phyloP scores from a whole-genome alignment of 1,140 invertebrate genomes.

The Drosophila athabasca region DNA sequence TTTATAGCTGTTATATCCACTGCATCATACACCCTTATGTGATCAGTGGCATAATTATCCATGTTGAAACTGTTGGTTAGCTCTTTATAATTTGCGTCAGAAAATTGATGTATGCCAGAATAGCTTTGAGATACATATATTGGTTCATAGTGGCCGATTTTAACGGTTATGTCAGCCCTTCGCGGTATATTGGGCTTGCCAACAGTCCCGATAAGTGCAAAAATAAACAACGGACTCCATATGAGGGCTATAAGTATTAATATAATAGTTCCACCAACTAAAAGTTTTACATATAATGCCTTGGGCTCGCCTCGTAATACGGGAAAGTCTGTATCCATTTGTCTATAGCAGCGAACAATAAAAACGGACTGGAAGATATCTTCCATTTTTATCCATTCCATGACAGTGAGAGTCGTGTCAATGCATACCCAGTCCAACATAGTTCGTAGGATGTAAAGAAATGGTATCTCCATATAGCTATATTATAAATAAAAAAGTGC shows the following conservation, averaged over 20 bases:
- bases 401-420: conserved; percentile 97
- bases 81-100: conserved; percentile 31
- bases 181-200: conserved; percentile 93
- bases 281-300: conserved; percentile 91
- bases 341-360: conserved; percentile 95
- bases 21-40: conserved; percentile 93
- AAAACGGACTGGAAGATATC: conserved; percentile 98
- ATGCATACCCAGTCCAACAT: conserved; percentile 99
- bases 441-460: conserved; percentile 97
- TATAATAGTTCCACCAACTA: conserved; percentile 95
- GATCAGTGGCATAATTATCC: conserved; percentile 89
- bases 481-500: conserved; percentile 31
- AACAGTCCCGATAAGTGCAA: conserved; percentile 96
- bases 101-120: conserved; percentile 53
- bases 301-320: conserved; percentile 93
- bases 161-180: conserved; percentile 92
- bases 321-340: conserved; percentile 95
- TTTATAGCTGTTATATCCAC: conserved; percentile 92
- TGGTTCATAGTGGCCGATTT: conserved; percentile 94
- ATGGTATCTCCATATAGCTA: conserved; percentile 97
- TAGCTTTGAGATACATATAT: conserved; percentile 88
- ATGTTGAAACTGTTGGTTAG: conserved; percentile 48
- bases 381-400: conserved; percentile 99
- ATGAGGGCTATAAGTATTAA: conserved; percentile 95
- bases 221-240: conserved; percentile 98